These are phyloP conservation scores for Prionailurus bengalensis DNA, from an alignment of 2,113 vertebrate genomes.

Conservation along the genomic window DNA sequence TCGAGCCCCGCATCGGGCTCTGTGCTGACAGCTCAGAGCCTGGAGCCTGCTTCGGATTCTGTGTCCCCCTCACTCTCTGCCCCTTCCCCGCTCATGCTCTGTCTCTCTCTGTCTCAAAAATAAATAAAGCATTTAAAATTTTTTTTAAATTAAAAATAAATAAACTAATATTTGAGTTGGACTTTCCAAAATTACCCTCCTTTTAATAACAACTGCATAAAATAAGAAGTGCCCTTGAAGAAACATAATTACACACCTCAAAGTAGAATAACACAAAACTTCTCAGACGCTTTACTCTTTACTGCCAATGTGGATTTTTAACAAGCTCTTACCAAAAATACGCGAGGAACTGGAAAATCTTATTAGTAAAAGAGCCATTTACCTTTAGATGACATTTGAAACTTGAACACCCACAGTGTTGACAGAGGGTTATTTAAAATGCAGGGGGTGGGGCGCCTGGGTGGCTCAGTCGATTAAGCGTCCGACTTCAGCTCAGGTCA, in stretches of 20 bases:
- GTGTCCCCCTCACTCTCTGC: no score
- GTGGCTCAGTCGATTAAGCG: no score
- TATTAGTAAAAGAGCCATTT: background rate
- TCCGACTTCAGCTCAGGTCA: no score
- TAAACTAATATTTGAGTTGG: background rate
- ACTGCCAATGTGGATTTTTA: background rate
- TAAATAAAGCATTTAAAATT: no score
- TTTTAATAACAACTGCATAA: background rate
- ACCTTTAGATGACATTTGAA: background rate
- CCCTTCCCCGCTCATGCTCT: no score
- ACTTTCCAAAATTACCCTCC: conserved; percentile 12
- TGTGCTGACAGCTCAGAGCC: no score
- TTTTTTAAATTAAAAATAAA: no score
- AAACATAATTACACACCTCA: background rate
- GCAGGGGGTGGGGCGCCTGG: background rate
- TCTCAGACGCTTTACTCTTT: background rate
- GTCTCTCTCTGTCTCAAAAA: no score
- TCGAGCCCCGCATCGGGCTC: no score
- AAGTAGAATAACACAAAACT: background rate
- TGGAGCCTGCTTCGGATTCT: no score
- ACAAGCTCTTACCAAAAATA: conserved; percentile 38
- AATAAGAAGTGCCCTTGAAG: background rate
- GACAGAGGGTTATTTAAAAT: conserved; percentile 44
- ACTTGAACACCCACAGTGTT: background rate
- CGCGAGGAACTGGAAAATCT: background rate